phyloP scores from a whole-genome alignment of 2,888 invertebrate species.

The Coenonympha glycerion region DNA sequence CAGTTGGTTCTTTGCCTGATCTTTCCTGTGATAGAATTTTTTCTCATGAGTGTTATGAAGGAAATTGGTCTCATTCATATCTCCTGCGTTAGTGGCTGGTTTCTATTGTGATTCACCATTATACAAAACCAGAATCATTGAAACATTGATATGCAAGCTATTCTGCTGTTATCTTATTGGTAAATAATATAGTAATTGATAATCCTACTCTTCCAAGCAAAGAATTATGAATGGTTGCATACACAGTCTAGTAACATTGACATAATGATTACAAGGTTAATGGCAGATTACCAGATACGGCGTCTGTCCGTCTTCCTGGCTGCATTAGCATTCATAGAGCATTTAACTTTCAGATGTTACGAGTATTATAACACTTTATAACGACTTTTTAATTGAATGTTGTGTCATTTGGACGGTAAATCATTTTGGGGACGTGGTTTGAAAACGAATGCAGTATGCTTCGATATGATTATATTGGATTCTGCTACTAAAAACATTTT shows the following conservation, averaged over 20 bases:
- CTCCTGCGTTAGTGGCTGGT: no score
- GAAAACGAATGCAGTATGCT: not conserved
- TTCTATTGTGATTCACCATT: no score
- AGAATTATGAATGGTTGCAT: constrained; percentile 4
- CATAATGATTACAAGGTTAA: constrained; percentile 30
- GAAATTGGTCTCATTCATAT: no score
- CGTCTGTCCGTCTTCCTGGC: constrained; percentile 8
- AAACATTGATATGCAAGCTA: no score
- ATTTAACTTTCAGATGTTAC: constrained; percentile 9
- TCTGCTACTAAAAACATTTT: not conserved
- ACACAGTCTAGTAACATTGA: constrained; percentile 1
- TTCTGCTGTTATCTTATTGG: no score
- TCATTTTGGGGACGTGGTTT: not conserved
- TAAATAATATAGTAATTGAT: no score
- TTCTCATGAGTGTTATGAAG: no score
- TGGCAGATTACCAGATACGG: constrained; percentile 29
- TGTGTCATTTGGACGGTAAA: constrained; percentile 3
- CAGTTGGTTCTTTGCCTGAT: no score
- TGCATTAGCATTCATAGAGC: constrained; percentile 22
- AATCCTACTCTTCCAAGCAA: not conserved
- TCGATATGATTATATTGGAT: not conserved
- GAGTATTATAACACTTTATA: constrained; percentile 4
- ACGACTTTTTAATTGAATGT: constrained; percentile 16
- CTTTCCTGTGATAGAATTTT: no score
- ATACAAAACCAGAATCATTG: no score